These are phyloP conservation scores for Sacculina carcini DNA, from an alignment of 2,888 invertebrate genomes.

Conservation along the genomic window DNA sequence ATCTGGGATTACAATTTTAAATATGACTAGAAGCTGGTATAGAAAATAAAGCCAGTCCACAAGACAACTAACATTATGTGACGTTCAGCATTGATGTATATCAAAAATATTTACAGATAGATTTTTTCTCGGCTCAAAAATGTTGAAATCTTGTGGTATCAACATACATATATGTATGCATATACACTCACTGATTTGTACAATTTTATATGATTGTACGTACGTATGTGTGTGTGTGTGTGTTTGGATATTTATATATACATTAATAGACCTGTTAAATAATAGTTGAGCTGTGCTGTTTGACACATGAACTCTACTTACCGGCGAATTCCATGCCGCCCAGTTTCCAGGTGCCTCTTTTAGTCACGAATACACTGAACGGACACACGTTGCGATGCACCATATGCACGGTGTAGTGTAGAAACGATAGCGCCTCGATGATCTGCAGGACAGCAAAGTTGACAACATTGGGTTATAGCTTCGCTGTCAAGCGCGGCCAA, in stretches of 20 bases:
- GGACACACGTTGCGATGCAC: constrained; percentile 88
- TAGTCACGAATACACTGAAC: constrained; percentile 66
- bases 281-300: no score
- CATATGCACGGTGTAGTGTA: constrained; percentile 63
- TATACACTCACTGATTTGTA: background rate
- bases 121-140: no score
- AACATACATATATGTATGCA: background rate
- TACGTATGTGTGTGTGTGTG: constrained; percentile 5
- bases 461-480: no score
- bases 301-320: no score
- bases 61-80: no score
- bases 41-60: no score
- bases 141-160: background rate
- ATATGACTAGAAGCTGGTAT: no score
- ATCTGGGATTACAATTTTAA: no score
- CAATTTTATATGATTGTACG: background rate
- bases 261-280: background rate
- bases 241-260: constrained; percentile 2
- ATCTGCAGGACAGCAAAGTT: no score
- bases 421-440: constrained; percentile 70
- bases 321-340: constrained; percentile 80
- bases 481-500: no score
- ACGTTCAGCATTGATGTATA: no score
- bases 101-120: no score
- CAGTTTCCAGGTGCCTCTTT: constrained; percentile 83